Percentiles rank a stretch among this genome's conserved stretches.
These are phyloP conservation scores for Hemicrepidius hirtus DNA, from an alignment of 2,888 invertebrate species.

Conservation along the genomic window DNA sequence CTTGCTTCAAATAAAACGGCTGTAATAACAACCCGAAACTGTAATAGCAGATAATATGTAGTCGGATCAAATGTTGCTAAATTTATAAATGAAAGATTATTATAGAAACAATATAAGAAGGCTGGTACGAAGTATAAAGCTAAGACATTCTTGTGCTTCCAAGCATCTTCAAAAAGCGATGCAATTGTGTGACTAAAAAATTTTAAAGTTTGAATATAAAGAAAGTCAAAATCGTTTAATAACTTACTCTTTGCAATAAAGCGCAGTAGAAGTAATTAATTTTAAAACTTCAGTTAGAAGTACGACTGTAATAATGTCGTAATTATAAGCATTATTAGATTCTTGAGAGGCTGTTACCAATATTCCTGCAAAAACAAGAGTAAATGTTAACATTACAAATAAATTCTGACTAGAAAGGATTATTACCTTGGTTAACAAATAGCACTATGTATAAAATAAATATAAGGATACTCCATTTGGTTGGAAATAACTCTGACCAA, in stretches of 20 bases:
- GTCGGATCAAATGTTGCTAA: conserved; percentile 95
- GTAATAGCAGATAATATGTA: conserved; percentile 92
- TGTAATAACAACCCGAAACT: conserved; percentile 93
- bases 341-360: conserved; percentile 93
- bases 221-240: neutral
- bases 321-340: conserved; percentile 86
- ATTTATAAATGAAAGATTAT: conserved; percentile 94
- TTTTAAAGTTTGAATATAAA: too few relatives aligned
- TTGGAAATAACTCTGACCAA: conserved; percentile 82
- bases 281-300: conserved; percentile 92
- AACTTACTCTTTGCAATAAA: conserved; percentile 84
- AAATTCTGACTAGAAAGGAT: neutral
- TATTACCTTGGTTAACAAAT: conserved; percentile 93
- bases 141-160: conserved; percentile 79
- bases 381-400: conserved; percentile 4
- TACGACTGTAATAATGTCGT: conserved; percentile 92
- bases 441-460: conserved; percentile 91
- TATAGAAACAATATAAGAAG: conserved; percentile 93
- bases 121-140: conserved; percentile 93
- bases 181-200: conserved; percentile 75
- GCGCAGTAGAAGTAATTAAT: conserved; percentile 80
- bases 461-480: conserved; percentile 85
- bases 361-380: conserved; percentile 79
- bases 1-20: conserved; percentile 93
- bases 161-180: conserved; percentile 75